These are phyloP conservation scores for Poecilia latipinna DNA, from an alignment of 2,113 vertebrate species.

Conservation along the genomic window DNA sequence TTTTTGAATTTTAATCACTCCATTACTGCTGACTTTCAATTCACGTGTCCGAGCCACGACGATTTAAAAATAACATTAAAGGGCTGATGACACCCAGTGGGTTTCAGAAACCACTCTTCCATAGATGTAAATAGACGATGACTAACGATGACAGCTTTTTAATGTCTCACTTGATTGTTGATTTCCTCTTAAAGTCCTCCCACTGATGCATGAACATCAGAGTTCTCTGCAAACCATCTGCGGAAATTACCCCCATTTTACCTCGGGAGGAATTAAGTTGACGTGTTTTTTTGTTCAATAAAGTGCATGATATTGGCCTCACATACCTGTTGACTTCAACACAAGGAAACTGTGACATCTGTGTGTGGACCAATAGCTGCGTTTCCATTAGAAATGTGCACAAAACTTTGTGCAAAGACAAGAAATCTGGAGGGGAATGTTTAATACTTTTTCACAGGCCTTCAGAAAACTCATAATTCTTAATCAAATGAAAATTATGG, in stretches of 20 bases:
- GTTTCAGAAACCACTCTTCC: neutral
- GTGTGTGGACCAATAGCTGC: too few relatives aligned
- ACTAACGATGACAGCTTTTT: conserved; percentile 1
- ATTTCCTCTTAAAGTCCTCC: neutral
- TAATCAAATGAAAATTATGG: neutral
- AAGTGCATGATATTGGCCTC: too few relatives aligned
- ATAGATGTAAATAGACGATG: conserved; percentile 7
- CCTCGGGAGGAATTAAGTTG: too few relatives aligned
- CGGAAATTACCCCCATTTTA: neutral
- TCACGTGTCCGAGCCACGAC: neutral
- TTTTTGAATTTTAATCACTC: conserved; percentile 4
- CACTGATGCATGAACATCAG: neutral
- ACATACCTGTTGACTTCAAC: too few relatives aligned
- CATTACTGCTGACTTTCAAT: neutral
- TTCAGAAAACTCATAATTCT: neutral
- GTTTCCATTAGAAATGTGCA: too few relatives aligned
- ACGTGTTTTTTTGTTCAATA: too few relatives aligned
- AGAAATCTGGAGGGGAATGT: too few relatives aligned
- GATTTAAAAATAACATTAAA: conserved; percentile 7
- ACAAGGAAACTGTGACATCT: too few relatives aligned
- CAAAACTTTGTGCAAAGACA: too few relatives aligned
- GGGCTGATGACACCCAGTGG: neutral
- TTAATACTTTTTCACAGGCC: neutral
- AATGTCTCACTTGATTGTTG: conserved; percentile 8
- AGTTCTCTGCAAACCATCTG: neutral